Conservation (phyloP, 2,113 vertebrate species). For the Pterocles burchelli region DNA sequence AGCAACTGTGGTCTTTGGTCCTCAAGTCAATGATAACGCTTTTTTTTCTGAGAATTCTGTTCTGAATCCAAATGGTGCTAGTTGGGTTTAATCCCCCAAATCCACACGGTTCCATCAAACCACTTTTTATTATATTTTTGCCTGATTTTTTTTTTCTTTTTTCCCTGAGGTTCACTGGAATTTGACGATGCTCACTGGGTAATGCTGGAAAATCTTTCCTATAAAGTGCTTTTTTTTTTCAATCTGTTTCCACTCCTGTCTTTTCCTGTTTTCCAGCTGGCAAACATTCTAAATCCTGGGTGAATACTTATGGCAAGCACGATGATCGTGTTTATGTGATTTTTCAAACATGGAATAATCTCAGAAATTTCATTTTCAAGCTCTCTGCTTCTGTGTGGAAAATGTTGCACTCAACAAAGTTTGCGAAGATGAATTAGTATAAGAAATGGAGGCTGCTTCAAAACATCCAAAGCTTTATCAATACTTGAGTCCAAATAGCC, state of each 20-base stretch:
- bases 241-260: not conserved
- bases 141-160: not conserved
- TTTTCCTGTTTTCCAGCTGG: conserved; percentile 44
- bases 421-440: not conserved
- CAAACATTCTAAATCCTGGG: conserved; percentile 14
- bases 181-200: not conserved
- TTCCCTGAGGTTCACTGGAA: not conserved
- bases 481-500: conserved; percentile 1
- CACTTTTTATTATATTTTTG: not conserved
- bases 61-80: not conserved
- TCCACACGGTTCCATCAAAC: not conserved
- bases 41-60: not conserved
- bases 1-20: not conserved
- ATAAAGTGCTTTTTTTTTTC: not conserved
- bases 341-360: conserved; percentile 11
- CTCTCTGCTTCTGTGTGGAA: not conserved
- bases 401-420: not conserved
- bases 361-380: not conserved
- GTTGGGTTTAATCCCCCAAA: not conserved
- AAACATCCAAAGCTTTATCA: not conserved
- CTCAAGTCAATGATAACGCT: not conserved
- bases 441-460: not conserved
- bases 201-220: not conserved
- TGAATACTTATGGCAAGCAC: not conserved
- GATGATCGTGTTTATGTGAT: not conserved